Percentiles rank a stretch among this genome's conserved stretches.
Evolutionary conservation across 1,140 invertebrate species (phyloP).

Genomic region (Drosophila takahashii): DNA sequence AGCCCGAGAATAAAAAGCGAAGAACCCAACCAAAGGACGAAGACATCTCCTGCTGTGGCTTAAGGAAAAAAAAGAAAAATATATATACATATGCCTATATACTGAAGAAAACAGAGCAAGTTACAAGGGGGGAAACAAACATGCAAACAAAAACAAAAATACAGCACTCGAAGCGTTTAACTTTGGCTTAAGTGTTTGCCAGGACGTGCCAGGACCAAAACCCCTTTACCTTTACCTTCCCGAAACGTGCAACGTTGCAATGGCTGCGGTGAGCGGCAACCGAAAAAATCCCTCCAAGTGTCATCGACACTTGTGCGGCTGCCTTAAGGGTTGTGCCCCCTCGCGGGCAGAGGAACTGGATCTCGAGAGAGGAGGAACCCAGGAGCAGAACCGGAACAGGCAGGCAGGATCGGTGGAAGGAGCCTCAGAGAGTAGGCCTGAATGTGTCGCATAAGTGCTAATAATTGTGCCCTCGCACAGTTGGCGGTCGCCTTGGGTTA

Average conservation of each 20-base stretch:
- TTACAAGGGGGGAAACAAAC: constrained; percentile 25
- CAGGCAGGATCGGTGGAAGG: constrained; percentile 11
- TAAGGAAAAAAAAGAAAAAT: constrained; percentile 28
- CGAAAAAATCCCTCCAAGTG: constrained; percentile 76
- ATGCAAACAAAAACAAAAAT: constrained; percentile 81
- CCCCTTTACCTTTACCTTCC: constrained; percentile 46
- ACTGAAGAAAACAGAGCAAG: constrained; percentile 49
- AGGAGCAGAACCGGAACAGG: constrained; percentile 20
- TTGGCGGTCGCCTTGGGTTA: constrained; percentile 56
- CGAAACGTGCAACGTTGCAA: constrained; percentile 65
- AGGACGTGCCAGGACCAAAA: constrained; percentile 59
- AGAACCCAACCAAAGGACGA: constrained; percentile 29
- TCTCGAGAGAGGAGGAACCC: constrained; percentile 3
- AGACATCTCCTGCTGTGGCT: constrained; percentile 66
- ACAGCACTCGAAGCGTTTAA: constrained; percentile 81
- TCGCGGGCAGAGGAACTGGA: constrained; percentile 16
- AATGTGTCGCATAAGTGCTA: constrained; percentile 81
- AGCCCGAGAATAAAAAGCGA: constrained; percentile 13
- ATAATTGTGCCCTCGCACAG: constrained; percentile 78
- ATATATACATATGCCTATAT: neutral
- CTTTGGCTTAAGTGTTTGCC: constrained; percentile 82
- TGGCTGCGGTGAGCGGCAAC: constrained; percentile 52
- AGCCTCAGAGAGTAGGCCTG: constrained; percentile 35
- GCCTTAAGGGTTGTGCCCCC: constrained; percentile 73
- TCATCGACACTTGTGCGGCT: constrained; percentile 79